Percentiles rank a stretch among this genome's conserved stretches.
phyloP scores from a whole-genome alignment of 2,797 vertebrate genomes.

The Valencia hispanica region DNA sequence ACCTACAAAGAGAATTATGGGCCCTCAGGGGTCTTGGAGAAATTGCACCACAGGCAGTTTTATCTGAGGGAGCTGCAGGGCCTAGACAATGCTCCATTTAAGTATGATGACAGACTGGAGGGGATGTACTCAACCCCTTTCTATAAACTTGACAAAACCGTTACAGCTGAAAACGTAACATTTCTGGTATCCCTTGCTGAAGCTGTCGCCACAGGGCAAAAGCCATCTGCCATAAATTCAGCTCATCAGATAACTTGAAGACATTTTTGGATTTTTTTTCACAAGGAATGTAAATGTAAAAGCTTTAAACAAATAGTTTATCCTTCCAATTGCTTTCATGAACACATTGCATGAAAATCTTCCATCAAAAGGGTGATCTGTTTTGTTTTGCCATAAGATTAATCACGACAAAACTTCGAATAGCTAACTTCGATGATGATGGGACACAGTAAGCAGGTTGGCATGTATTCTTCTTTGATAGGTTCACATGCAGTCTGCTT shows the following conservation, averaged over 20 bases:
- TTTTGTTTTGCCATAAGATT: conserved; percentile 27
- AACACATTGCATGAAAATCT: conserved; percentile 36
- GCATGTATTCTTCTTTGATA: conserved; percentile 37
- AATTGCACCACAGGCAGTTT: conserved; percentile 81
- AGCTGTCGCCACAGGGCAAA: conserved; percentile 59
- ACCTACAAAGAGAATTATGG: conserved; percentile 82
- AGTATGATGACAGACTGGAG: conserved; percentile 78
- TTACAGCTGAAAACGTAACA: conserved; percentile 66
- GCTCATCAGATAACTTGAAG: conserved; percentile 50
- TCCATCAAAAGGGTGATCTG: conserved; percentile 41
- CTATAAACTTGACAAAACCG: conserved; percentile 70
- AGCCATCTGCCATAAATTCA: conserved; percentile 56
- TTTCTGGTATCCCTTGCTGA: conserved; percentile 56
- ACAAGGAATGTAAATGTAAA: conserved; percentile 43
- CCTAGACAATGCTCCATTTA: conserved; percentile 75
- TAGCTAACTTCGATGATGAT: conserved; percentile 34
- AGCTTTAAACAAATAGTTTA: conserved; percentile 33
- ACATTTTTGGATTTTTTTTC: conserved; percentile 45
- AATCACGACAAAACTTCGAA: conserved; percentile 45
- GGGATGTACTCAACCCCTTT: conserved; percentile 64
- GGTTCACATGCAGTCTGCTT: conserved; percentile 65
- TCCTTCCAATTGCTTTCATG: conserved; percentile 30
- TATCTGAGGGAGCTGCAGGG: conserved; percentile 73
- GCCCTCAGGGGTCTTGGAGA: conserved; percentile 76
- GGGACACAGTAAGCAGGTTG: conserved; percentile 45